Evolutionary conservation across 2,113 vertebrate species (phyloP), one percentile per base, ranked within the genome.

Genomic region (Dipodomys ordii): DNA sequence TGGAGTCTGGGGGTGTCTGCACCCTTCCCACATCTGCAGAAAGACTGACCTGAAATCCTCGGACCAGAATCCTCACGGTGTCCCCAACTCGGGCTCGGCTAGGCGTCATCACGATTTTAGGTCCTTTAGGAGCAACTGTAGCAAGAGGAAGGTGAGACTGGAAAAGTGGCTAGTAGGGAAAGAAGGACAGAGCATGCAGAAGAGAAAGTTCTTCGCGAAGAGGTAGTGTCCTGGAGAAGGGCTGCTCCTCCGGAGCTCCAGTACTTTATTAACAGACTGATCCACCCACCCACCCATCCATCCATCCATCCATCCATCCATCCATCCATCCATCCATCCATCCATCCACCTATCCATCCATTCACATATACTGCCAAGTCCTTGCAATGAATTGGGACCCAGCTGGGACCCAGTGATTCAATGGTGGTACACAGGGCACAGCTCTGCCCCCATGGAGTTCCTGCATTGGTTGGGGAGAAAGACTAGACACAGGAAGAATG

Each of bases 111-210:
- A 95, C 92, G 91, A 99, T 99, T 97, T 98, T 99, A 1, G 99
- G 99, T n/a, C 99, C 99, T 93, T 98, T 99, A 67, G 99, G 99
- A 93, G 99, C 99, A 68, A 99, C 99, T 99, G 97, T 30, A 44
- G 44, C 67, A 91, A 93, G 68, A 92, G 12, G 18, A 91, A 88
- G 57, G 62, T 87, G 46, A 3, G 60, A 73, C 92, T 28, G 96
- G 25, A 71, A 78, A 69, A 15, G 12, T 3, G 27, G 3, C 8
- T 23, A n/a, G 19, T 30, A 7, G 15, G 35, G 27, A 53, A 28
- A 78, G 35, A 18, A 46, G 18, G 57, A 13, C 4, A 1, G 60
- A 23, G 3, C 1, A 25, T 9, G 10, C 0, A 2, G 80, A 28
- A 68, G 46, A 68, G 65, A 46, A 76, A 0, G 10, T 32, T 32